Evolutionary conservation across 2,113 vertebrate genomes (phyloP).

Genomic region (Puffinus mauretanicus): DNA sequence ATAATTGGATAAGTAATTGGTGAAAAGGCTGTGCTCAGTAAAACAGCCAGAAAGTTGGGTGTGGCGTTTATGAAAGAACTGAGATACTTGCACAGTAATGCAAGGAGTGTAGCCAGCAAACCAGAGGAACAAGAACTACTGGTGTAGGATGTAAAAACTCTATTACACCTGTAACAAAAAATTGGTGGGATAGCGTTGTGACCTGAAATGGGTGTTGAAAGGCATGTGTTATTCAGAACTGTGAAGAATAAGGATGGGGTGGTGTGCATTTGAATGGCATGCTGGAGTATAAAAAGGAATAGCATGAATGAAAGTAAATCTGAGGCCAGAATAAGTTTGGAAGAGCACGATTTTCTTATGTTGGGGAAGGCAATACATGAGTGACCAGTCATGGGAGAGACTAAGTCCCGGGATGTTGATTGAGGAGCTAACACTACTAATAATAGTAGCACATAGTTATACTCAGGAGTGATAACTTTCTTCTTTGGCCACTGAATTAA

Average conservation of each 20-base stretch:
- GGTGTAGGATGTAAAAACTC: not conserved
- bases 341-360: not conserved
- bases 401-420: not conserved
- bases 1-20: conserved; percentile 49
- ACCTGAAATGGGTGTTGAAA: not conserved
- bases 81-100: not conserved
- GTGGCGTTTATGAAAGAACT: not conserved
- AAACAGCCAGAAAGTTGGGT: conserved; percentile 10
- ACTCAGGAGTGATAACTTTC: not conserved
- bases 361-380: not conserved
- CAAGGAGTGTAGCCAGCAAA: conserved; percentile 14
- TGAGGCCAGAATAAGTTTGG: not conserved
- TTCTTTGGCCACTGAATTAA: not conserved
- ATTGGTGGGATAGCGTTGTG: not conserved
- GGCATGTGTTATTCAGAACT: not conserved
- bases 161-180: not conserved
- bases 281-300: not conserved
- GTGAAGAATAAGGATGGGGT: not conserved
- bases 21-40: not conserved
- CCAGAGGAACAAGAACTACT: conserved; percentile 53
- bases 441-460: not conserved
- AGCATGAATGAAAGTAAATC: not conserved
- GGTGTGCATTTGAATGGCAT: not conserved
- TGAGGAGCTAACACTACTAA: not conserved
- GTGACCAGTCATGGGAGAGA: not conserved